Base-by-base conservation (phyloP, 2,113 vertebrate genomes). In the Neogobius melanostomus region DNA sequence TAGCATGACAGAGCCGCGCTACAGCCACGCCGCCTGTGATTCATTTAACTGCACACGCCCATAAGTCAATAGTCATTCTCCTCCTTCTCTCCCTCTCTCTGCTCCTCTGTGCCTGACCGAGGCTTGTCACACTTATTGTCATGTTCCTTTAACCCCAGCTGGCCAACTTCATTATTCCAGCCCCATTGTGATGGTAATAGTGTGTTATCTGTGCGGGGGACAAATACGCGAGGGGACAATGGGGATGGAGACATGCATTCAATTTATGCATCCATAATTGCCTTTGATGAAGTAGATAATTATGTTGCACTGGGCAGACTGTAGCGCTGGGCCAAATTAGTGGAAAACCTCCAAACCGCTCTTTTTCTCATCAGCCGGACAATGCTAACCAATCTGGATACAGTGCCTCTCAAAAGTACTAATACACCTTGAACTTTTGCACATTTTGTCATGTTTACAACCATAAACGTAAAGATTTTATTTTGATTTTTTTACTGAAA, bases 251-350 rank as follows among this genome's bases (percentile, higher is more conserved):
- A 88, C 86, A 85, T 77, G 82, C 83, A 85, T 88, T 89, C 87
- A 86, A 85, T 90, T 87, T 87, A 90, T 85, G 84, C 82, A 80
- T 88, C 82, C 87, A 79, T 89, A 87, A 89, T 89, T 86, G 77
- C 83, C 87, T 88, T 91, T 87, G 87, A 90, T 92, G 86, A 89
- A 90, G 90, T 89, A 69, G 83, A 90, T 92, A 88, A 92, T 91
- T 85, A 84, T 90, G 85, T 87, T 78, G 83, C 68, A 86, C 75
- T 86, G 82, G 7, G 48, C 67, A 83, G 74, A 66, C 72, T 86
- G 84, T 71, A 66, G 54, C 64, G 75, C 63, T 0, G 11, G 48
- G 62, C 28, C 66, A 79, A 84, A 79, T 71, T 78, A 21, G 76
- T 71, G 64, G 53, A 71, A 76, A 80, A 65, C 59, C 69, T 77